Evolutionary conservation across 2,797 vertebrate species (phyloP).

Genomic region (Notolepis coatsorum): DNA sequence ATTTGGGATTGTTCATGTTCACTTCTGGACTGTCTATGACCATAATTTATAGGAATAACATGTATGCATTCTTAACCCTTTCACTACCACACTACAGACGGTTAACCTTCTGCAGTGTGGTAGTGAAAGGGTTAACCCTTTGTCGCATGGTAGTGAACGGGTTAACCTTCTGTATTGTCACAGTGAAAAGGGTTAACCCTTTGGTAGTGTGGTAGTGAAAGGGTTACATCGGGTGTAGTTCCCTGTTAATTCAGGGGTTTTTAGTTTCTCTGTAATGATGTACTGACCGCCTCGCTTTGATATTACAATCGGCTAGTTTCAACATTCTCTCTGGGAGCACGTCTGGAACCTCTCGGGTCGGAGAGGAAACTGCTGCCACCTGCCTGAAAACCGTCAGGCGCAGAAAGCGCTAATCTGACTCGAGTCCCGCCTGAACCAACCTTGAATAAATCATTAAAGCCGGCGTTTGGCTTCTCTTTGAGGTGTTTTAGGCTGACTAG

Average conservation of each 20-base stretch:
- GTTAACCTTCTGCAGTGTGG: too few species aligned
- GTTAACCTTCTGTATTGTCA: too few species aligned
- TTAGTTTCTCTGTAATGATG: background rate
- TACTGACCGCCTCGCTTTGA: background rate
- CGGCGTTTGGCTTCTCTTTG: background rate
- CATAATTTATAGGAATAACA: too few species aligned
- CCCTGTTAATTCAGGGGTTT: background rate
- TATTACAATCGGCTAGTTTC: background rate
- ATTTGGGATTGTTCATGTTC: conserved; percentile 31
- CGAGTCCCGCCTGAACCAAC: background rate
- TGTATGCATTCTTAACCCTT: too few species aligned
- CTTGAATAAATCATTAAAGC: background rate
- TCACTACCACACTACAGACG: too few species aligned
- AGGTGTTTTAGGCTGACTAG: background rate
- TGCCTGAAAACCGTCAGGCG: background rate
- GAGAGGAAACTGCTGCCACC: background rate
- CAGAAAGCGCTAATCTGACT: background rate
- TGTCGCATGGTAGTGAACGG: too few species aligned
- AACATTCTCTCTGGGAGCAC: background rate
- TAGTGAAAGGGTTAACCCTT: too few species aligned
- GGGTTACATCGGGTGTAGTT: background rate
- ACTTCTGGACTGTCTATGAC: too few species aligned
- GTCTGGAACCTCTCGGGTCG: background rate
- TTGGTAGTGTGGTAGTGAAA: too few species aligned
- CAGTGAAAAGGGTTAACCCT: too few species aligned